Conservation (phyloP, 2,888 invertebrate genomes). For the Coronaproctus castanopsis region DNA sequence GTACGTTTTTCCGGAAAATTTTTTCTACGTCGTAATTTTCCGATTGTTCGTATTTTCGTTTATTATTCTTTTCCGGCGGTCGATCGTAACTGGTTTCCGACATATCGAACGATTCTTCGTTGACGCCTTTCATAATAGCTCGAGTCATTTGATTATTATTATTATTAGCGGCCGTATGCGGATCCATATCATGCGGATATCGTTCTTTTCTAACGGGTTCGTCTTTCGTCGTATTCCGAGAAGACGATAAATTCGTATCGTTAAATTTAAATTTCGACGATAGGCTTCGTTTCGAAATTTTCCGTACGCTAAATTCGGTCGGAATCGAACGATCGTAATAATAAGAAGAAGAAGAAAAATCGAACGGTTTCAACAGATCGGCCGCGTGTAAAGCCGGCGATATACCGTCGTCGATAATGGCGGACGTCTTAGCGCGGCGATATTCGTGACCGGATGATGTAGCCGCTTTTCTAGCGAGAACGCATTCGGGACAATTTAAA, state of each 20-base stretch:
- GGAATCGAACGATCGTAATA: too few species aligned
- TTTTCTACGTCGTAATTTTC: conserved; percentile 12
- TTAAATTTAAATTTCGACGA: not conserved
- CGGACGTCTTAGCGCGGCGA: conserved; percentile 6
- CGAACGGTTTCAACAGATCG: not conserved
- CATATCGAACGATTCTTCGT: not conserved
- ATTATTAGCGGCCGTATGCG: not conserved
- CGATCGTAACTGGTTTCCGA: not conserved
- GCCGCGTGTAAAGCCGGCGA: not conserved
- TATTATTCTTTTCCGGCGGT: not conserved
- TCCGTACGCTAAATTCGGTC: too few species aligned
- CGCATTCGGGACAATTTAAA: too few species aligned
- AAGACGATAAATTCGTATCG: not conserved
- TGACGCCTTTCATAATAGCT: conserved; percentile 13
- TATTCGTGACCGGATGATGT: conserved; percentile 7
- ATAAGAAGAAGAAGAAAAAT: too few species aligned
- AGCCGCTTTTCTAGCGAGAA: too few species aligned
- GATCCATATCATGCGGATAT: not conserved
- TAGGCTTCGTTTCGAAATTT: not conserved
- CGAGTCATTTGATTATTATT: conserved; percentile 12
- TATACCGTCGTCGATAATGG: conserved; percentile 7
- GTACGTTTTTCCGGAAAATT: conserved; percentile 12
- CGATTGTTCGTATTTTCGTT: not conserved
- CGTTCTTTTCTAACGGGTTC: conserved; percentile 1
- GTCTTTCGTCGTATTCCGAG: not conserved